These are phyloP conservation scores for Galerucella nymphaeae DNA, from an alignment of 2,888 invertebrate species.

Conservation along the genomic window DNA sequence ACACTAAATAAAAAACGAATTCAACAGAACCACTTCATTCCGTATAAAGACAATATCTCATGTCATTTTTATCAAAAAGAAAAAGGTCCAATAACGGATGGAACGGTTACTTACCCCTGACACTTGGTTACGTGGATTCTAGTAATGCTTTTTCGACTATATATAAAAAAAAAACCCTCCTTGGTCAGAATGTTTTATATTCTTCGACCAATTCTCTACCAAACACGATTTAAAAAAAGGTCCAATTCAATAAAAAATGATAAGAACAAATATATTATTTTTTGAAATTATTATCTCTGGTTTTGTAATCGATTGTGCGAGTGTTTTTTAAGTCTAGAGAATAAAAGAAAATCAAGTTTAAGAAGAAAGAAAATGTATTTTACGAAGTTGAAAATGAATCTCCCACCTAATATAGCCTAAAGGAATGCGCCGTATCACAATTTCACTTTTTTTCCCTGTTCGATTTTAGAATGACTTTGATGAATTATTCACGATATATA, in stretches of 20 bases:
- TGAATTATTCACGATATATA: not conserved
- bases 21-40: constrained; percentile 6
- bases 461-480: not conserved
- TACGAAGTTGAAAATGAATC: constrained; percentile 16
- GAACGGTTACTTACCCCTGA: not conserved
- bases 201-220: too few species aligned
- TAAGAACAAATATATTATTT: not conserved
- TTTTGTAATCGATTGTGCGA: not conserved
- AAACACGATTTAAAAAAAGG: too few species aligned
- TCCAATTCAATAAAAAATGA: too few species aligned
- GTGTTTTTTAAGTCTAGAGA: not conserved
- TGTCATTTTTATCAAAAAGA: constrained; percentile 25
- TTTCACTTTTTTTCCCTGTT: not conserved
- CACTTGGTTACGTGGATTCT: constrained; percentile 21
- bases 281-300: not conserved
- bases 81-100: constrained; percentile 20
- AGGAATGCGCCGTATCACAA: constrained; percentile 6
- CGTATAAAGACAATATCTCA: not conserved
- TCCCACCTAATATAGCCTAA: constrained; percentile 14
- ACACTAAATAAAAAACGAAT: constrained; percentile 18
- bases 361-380: constrained; percentile 13
- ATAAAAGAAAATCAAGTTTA: constrained; percentile 15
- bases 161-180: too few species aligned
- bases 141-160: constrained; percentile 9
- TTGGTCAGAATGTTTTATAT: too few species aligned